phyloP scores from a whole-genome alignment of 2,113 vertebrate species.

The Collichthys lucidus region DNA sequence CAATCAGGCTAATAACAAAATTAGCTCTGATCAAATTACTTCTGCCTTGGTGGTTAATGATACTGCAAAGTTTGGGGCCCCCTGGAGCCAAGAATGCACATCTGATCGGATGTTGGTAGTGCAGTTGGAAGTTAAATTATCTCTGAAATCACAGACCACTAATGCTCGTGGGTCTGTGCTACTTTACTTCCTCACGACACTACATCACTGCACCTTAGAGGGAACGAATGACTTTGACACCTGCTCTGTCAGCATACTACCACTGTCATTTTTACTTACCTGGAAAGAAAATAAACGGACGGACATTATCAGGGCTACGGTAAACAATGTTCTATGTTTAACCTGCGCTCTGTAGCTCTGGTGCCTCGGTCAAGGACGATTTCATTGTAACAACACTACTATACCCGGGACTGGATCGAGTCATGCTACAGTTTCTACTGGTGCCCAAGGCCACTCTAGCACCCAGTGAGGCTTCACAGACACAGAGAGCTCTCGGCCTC shows the following conservation, averaged over 20 bases:
- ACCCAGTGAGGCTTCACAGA: constrained; percentile 58
- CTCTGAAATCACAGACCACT: constrained; percentile 62
- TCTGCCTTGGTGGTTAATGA: constrained; percentile 76
- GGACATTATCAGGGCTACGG: constrained; percentile 31
- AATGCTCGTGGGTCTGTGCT: constrained; percentile 52
- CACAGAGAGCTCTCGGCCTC: constrained; percentile 65
- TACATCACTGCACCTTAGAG: constrained; percentile 45
- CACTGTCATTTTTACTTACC: constrained; percentile 49
- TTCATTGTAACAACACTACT: constrained; percentile 36
- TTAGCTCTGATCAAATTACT: constrained; percentile 76
- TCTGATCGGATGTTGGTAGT: constrained; percentile 59
- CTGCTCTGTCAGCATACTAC: constrained; percentile 63
- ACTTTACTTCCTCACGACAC: constrained; percentile 51
- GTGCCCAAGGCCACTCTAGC: constrained; percentile 47
- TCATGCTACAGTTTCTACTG: constrained; percentile 33
- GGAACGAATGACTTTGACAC: constrained; percentile 58
- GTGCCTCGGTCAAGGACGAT: constrained; percentile 47
- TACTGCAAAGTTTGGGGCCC: constrained; percentile 71
- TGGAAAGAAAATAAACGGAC: constrained; percentile 28
- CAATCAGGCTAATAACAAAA: constrained; percentile 78
- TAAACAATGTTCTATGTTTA: constrained; percentile 53
- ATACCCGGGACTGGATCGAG: constrained; percentile 60
- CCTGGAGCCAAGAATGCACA: constrained; percentile 65
- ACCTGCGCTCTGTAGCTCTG: constrained; percentile 15
- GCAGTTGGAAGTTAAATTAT: constrained; percentile 63